These are phyloP conservation scores for Poeciliopsis turrubarensis DNA, from an alignment of 2,113 vertebrate species.

Conservation along the genomic window DNA sequence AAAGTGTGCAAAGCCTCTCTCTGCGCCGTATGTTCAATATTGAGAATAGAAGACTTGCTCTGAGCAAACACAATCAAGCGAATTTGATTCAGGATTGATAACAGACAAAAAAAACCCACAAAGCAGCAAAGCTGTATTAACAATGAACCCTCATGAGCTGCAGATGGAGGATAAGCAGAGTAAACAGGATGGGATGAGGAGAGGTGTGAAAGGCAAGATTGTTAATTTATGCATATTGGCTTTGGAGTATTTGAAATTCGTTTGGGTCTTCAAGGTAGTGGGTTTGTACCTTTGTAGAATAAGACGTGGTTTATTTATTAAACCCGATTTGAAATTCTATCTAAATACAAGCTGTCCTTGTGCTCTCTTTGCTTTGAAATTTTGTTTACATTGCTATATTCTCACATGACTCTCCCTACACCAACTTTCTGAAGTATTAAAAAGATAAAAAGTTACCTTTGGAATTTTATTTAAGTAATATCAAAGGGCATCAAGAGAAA, in stretches of 20 bases:
- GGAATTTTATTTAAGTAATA: neutral
- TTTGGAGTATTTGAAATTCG: slow-evolving; percentile 29
- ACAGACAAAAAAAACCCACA: slow-evolving; percentile 20
- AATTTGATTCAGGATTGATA: slow-evolving; percentile 35
- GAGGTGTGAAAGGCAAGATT: neutral
- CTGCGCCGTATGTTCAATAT: neutral
- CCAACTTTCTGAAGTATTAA: slow-evolving; percentile 15
- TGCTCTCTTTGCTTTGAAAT: neutral
- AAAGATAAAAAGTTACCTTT: neutral
- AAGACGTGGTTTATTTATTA: neutral
- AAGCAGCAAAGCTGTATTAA: slow-evolving; percentile 36
- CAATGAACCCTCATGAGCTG: slow-evolving; percentile 21
- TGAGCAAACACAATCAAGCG: slow-evolving; percentile 7
- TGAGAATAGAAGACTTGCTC: slow-evolving; percentile 8
- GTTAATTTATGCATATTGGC: slow-evolving; percentile 7
- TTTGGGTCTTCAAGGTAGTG: neutral
- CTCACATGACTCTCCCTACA: neutral
- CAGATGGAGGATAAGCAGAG: neutral
- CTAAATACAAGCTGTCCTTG: neutral
- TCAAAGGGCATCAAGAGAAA: neutral
- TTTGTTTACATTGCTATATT: slow-evolving; percentile 11
- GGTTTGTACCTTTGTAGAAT: neutral
- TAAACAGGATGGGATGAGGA: no score
- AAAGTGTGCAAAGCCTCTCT: slow-evolving; percentile 8
- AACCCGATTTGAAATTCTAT: neutral